Conservation (phyloP, 2,113 vertebrate genomes). For the Grammomys dolichurus region DNA sequence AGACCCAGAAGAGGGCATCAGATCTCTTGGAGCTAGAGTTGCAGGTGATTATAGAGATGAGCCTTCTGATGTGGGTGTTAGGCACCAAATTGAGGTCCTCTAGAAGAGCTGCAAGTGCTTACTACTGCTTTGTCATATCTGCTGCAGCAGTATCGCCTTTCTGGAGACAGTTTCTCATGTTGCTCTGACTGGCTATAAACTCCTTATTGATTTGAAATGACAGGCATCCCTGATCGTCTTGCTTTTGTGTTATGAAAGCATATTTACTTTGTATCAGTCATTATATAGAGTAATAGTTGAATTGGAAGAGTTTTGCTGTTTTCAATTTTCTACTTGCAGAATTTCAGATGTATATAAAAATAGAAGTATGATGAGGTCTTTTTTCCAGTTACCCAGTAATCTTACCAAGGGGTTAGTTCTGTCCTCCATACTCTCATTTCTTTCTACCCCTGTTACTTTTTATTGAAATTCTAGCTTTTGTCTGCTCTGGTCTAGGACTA, state of each 20-base stretch:
- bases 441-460: background rate
- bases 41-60: background rate
- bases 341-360: constrained; percentile 18
- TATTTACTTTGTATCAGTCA: background rate
- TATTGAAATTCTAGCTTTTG: background rate
- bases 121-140: background rate
- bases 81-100: background rate
- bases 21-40: background rate
- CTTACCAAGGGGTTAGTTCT: background rate
- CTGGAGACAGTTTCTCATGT: background rate
- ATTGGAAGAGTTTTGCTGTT: constrained; percentile 23
- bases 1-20: background rate
- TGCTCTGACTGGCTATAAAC: background rate
- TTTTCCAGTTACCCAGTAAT: background rate
- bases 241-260: background rate
- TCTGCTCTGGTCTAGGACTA: background rate
- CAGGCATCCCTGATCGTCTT: background rate
- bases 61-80: background rate
- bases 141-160: background rate
- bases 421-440: background rate
- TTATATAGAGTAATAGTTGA: background rate
- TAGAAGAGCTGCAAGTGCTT: too few relatives aligned
- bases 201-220: background rate
- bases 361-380: background rate
- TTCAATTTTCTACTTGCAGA: constrained; percentile 8